Base-by-base conservation (phyloP, 2,797 vertebrate genomes). In the Threskiornis aethiopicus region DNA sequence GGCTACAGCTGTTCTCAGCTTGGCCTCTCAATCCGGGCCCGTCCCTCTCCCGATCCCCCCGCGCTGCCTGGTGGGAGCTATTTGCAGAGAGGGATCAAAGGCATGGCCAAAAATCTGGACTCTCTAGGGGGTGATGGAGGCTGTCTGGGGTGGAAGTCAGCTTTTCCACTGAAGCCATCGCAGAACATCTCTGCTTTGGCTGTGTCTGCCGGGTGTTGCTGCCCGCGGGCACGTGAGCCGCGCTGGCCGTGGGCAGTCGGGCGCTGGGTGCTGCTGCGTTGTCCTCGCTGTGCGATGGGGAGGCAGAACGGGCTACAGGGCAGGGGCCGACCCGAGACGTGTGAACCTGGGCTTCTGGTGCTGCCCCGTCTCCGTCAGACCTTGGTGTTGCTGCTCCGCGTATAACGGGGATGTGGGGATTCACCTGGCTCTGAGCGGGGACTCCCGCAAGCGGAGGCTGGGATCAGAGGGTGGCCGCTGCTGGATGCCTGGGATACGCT, bases 171-270 rank as follows among this genome's bases (percentile, higher is more conserved):
- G 1, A 28, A 35, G 28, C 11, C 4, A 0, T 6, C 10, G 52
- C 51, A 29, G 58, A 49, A 13, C 55, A 1, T 15, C 33, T 2
- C 4, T 12, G 39, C 16, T 37, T 12, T 5, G 35, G 72, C 52
- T 5, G 28, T 2, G 4, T 3, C 39, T 25, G 75, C 35, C 8
- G 4, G 9, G 61, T 1, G 1, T 2, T 2, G 25, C 25, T 39
- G 37, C 29, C 55, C 4, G 33, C 16, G 33, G 59, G 58, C 13
- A 2, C 2, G 7, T 5, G 57, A 24, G 35, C 58, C 2, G 1
- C 5, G 71, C 54, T 25, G 37, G 61, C 44, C 13, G 70, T 12
- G 15, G 61, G 59, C 46, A 35, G 20, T 2, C 2, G 16, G 61
- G n/a, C 2, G 0, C 41, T 20, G 3, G 12, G 33, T 24, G 70